Base-by-base conservation (phyloP, 2,888 invertebrate genomes). In the Acleris emargana region DNA sequence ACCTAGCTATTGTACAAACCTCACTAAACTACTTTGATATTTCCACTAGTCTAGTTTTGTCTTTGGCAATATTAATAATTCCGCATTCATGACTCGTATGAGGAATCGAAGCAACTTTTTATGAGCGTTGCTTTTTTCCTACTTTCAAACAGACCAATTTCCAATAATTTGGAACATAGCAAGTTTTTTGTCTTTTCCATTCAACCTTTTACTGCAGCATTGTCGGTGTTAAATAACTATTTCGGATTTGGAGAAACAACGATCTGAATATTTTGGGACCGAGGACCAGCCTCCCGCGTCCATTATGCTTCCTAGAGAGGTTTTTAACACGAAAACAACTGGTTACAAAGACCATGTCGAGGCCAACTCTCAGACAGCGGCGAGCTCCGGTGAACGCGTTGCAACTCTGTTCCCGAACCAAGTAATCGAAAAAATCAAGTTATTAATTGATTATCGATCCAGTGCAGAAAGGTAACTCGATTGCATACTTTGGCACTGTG, bases 1-100 rank as follows among this genome's bases (percentile, higher is more conserved):
- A 72, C 71, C 78, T 80, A 82, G 63, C 80, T 82, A 84, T 80
- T 83, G 84, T 84, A 85, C 84, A 84, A 83, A 81, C 80, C 71
- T 79, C 78, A 74, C 78, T 82, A 80, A 77, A 54, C 77, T 81
- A 81, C 62, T 73, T 72, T 78, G 76, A 76, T 79, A 79, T 77
- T 73, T 73, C 67, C 67, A 67, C 70, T 74, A 75, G 64, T 69
- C 74, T 82, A 82, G 68, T 71, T 79, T 78, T 82, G 79, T 84
- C 84, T 84, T 84, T 84, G 84, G 84, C 84, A 83, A 84, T 80
- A 78, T 79, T 78, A 75, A 60, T 66, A 51, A 66, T 61, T 57
- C 50, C 52, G 22, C 47, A 55, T 54, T 54, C 55, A 22, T 60
- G 67, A 68, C 63, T 68, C 66, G 52, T 57, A 67, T 55, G 58